Evolutionary conservation across 1,140 invertebrate genomes (phyloP).

Genomic region (Leptopilina clavipes): DNA sequence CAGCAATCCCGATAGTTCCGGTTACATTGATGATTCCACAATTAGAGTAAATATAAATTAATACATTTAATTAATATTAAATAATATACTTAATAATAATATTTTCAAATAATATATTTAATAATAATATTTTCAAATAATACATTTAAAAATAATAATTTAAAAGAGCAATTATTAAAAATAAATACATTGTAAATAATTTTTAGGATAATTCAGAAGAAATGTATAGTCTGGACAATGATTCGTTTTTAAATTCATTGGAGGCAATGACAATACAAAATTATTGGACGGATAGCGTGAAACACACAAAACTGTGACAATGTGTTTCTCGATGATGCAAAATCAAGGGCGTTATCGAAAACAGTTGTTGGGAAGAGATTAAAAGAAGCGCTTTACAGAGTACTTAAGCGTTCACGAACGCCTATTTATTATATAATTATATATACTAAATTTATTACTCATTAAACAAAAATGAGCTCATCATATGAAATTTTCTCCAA

Average conservation of each 20-base stretch:
- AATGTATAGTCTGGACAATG: conserved; percentile 94
- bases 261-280: conserved; percentile 96
- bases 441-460: conserved; percentile 28
- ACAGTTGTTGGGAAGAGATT: conserved; percentile 19
- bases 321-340: conserved; percentile 35
- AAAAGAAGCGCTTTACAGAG: conserved; percentile 31
- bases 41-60: conserved; percentile 81
- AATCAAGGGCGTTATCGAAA: conserved; percentile 25
- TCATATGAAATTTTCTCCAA: not conserved
- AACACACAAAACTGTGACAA: conserved; percentile 90
- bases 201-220: conserved; percentile 91
- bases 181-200: not conserved
- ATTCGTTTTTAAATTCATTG: conserved; percentile 91
- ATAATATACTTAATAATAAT: too few relatives aligned
- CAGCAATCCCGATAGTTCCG: conserved; percentile 90
- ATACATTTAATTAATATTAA: too few relatives aligned
- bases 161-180: too few relatives aligned
- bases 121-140: too few relatives aligned
- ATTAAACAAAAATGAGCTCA: not conserved
- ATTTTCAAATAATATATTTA: too few relatives aligned
- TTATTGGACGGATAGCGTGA: conserved; percentile 93
- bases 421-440: conserved; percentile 33
- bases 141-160: too few relatives aligned
- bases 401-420: conserved; percentile 33
- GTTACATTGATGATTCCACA: conserved; percentile 91